Evolutionary conservation across 2,797 vertebrate genomes (phyloP).

Genomic region (Tadarida brasiliensis): DNA sequence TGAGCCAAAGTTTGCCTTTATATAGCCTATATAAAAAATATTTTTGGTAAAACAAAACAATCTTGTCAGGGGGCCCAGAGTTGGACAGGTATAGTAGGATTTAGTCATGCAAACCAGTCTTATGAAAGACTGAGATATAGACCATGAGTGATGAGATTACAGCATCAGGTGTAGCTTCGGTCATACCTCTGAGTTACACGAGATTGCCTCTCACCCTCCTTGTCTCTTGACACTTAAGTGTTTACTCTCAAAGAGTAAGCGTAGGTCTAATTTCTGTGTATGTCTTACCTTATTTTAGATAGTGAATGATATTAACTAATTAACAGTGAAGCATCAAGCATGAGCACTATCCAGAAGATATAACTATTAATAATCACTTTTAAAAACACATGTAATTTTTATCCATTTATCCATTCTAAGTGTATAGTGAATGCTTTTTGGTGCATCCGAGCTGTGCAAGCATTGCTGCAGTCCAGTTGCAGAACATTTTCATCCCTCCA

Average conservation of each 20-base stretch:
- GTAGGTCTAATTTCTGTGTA: background rate
- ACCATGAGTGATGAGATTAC: background rate
- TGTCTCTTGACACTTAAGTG: background rate
- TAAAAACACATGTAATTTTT: background rate
- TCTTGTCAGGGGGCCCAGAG: background rate
- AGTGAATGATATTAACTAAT: background rate
- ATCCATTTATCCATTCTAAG: background rate
- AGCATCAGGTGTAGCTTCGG: background rate
- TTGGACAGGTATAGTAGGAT: background rate
- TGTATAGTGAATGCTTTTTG: background rate
- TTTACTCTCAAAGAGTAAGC: background rate
- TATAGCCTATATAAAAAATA: background rate
- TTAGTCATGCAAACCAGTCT: background rate
- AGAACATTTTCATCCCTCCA: background rate
- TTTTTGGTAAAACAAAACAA: background rate
- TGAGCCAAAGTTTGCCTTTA: constrained; percentile 67
- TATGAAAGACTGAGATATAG: background rate
- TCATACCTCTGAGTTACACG: background rate
- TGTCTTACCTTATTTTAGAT: constrained; percentile 1
- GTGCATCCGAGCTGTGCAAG: background rate
- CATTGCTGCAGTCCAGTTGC: background rate
- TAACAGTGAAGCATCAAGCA: background rate
- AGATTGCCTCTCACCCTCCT: background rate
- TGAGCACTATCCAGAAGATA: background rate
- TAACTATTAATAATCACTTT: background rate